Conservation (phyloP, 2,888 invertebrate genomes). For the Cantharis flavilabris region DNA sequence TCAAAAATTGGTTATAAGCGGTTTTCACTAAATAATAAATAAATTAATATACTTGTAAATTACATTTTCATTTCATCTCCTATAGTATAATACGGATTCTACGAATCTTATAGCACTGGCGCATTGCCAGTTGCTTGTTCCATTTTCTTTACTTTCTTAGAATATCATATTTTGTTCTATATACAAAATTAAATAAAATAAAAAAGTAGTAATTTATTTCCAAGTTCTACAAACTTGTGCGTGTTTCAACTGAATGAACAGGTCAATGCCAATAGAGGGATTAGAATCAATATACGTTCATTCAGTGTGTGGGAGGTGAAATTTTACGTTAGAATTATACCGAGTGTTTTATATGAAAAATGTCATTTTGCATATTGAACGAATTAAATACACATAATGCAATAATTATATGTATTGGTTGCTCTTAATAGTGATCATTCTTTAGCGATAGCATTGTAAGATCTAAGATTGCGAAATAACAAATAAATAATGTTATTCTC, state of each 20-base stretch:
- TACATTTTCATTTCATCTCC: not conserved
- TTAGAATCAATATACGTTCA: not conserved
- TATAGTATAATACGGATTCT: not conserved
- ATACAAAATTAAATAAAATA: not conserved
- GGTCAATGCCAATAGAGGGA: not conserved
- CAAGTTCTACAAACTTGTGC: not conserved
- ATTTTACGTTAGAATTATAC: not conserved
- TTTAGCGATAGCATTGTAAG: too few relatives aligned
- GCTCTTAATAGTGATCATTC: too few relatives aligned
- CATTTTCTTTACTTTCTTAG: not conserved
- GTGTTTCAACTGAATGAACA: not conserved
- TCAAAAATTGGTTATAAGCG: not conserved
- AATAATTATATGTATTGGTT: too few relatives aligned
- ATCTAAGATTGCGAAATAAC: too few relatives aligned
- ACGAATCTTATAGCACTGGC: not conserved
- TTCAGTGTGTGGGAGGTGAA: not conserved
- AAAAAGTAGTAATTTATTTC: not conserved
- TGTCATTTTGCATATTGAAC: too few relatives aligned
- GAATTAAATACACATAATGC: too few relatives aligned
- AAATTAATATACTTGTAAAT: not conserved
- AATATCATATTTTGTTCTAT: not conserved
- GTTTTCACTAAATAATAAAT: not conserved
- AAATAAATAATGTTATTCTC: too few relatives aligned
- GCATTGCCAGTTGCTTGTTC: not conserved
- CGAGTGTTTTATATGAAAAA: not conserved